Conservation (phyloP, 2,888 invertebrate genomes). For the Smittia sp. region DNA sequence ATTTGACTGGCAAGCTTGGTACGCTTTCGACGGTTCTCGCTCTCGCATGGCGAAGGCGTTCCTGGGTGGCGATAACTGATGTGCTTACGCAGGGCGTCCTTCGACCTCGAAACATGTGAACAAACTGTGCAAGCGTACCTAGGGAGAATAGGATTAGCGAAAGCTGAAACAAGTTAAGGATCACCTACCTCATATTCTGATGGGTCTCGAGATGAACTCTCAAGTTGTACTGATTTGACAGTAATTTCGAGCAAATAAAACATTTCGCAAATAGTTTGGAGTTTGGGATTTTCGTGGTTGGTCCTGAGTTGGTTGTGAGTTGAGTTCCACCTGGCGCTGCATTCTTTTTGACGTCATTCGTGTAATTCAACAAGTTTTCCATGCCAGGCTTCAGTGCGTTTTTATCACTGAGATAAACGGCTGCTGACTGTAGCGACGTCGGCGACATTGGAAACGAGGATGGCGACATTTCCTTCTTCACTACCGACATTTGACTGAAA, state of each 20-base stretch:
- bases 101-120: constrained; percentile 80
- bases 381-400: neutral
- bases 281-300: constrained; percentile 49
- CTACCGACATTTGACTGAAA: constrained; percentile 35
- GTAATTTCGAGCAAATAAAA: constrained; percentile 79
- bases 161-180: neutral
- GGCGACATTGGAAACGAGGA: constrained; percentile 20
- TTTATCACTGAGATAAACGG: constrained; percentile 39
- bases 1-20: constrained; percentile 46
- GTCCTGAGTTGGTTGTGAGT: constrained; percentile 9
- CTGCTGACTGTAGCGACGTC: constrained; percentile 23
- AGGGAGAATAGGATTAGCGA: neutral
- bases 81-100: constrained; percentile 84
- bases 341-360: neutral
- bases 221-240: constrained; percentile 87
- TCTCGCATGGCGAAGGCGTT: constrained; percentile 53
- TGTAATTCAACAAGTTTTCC: constrained; percentile 32
- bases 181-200: constrained; percentile 65
- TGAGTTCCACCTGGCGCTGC: neutral
- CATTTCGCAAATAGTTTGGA: constrained; percentile 69
- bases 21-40: constrained; percentile 53
- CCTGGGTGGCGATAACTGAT: constrained; percentile 81
- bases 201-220: constrained; percentile 89
- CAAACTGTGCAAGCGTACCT: constrained; percentile 83
- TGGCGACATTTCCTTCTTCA: constrained; percentile 16